Conservation (phyloP, 2,888 invertebrate species). For the Diaperis boleti region DNA sequence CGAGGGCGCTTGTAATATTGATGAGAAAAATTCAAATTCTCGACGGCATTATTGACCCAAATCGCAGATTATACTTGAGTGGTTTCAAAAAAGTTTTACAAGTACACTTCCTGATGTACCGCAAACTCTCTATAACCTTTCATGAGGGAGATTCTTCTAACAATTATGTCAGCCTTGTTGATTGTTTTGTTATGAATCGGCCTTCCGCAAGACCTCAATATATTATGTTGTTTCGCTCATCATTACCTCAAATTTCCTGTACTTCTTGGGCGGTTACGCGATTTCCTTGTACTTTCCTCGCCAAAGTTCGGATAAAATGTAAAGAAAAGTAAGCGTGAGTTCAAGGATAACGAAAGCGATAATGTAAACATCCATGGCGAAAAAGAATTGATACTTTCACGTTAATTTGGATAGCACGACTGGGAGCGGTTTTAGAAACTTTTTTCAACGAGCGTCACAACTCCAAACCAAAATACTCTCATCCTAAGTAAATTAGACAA, state of each 20-base stretch:
- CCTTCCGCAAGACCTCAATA: constrained; percentile 12
- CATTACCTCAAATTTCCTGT: background rate
- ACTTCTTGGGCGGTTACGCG: background rate
- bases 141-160: constrained; percentile 6
- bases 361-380: constrained; percentile 27
- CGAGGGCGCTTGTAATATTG: constrained; percentile 14
- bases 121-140: constrained; percentile 24
- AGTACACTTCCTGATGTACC: constrained; percentile 29
- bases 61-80: constrained; percentile 6
- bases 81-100: constrained; percentile 19
- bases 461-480: constrained; percentile 1
- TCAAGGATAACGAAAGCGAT: constrained; percentile 52
- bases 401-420: constrained; percentile 20
- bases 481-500: constrained; percentile 18
- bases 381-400: constrained; percentile 36
- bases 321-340: constrained; percentile 37
- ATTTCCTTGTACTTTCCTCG: constrained; percentile 14
- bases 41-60: constrained; percentile 29
- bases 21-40: constrained; percentile 22
- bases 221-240: constrained; percentile 10
- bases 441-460: constrained; percentile 9
- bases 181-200: constrained; percentile 9
- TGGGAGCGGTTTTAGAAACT: constrained; percentile 19
- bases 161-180: constrained; percentile 32
- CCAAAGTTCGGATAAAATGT: constrained; percentile 11